Conservation (phyloP, 2,888 invertebrate species). For the Apamea epomidion region DNA sequence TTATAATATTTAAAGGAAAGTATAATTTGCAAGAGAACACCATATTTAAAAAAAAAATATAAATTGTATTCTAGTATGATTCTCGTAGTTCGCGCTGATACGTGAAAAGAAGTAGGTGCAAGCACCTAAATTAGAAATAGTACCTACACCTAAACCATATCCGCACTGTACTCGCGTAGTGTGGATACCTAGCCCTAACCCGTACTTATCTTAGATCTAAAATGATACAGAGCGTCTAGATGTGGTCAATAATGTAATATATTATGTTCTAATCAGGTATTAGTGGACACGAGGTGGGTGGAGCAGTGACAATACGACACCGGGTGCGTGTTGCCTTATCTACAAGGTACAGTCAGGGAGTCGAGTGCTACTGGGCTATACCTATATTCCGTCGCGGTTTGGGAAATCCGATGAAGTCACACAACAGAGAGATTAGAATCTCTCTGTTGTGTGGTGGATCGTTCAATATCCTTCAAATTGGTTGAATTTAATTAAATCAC, state of each 20-base stretch:
- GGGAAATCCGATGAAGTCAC: neutral
- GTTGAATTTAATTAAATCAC: neutral
- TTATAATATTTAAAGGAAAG: neutral
- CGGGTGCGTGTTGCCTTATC: constrained; percentile 57
- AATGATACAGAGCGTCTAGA: constrained; percentile 39
- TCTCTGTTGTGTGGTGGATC: neutral
- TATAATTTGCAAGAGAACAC: neutral
- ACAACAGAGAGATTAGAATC: too few species aligned
- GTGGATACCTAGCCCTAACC: constrained; percentile 1
- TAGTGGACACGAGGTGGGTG: constrained; percentile 63
- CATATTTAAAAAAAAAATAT: neutral
- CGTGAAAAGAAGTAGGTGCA: neutral
- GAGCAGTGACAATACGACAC: constrained; percentile 60
- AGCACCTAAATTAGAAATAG: neutral
- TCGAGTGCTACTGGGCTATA: constrained; percentile 20
- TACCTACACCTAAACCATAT: neutral
- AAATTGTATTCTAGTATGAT: neutral
- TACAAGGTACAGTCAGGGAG: constrained; percentile 38
- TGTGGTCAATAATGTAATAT: constrained; percentile 60
- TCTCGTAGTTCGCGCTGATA: neutral
- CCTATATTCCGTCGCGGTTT: neutral
- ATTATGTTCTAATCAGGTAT: constrained; percentile 65
- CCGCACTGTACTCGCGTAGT: neutral
- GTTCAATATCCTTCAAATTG: neutral
- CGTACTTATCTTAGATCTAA: constrained; percentile 44